Conservation (phyloP, 2,888 invertebrate genomes). For the Steinernema hermaphroditum region DNA sequence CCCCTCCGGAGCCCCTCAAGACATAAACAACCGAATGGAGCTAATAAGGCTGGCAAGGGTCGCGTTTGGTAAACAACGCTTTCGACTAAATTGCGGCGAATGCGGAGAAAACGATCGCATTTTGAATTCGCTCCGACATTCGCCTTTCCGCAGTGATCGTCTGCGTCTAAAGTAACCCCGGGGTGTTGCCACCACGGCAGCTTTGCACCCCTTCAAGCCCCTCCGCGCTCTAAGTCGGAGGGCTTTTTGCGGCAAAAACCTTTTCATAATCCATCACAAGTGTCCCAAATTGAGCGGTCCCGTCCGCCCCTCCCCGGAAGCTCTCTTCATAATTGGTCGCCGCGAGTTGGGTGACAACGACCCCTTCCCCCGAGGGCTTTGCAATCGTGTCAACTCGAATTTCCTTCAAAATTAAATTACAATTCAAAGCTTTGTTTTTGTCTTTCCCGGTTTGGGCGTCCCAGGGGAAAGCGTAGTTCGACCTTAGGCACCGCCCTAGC, state of each 20-base stretch:
- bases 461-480: too few relatives aligned
- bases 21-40: constrained; percentile 4
- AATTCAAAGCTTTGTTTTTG: constrained; percentile 20
- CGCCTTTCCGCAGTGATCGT: background rate
- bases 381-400: background rate
- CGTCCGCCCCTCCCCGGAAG: constrained; percentile 19
- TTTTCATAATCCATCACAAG: constrained; percentile 26
- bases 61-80: background rate
- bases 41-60: background rate
- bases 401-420: constrained; percentile 19
- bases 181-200: background rate
- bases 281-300: background rate
- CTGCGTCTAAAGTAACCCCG: background rate
- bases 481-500: too few relatives aligned
- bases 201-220: background rate
- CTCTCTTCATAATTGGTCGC: constrained; percentile 5
- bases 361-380: too few relatives aligned
- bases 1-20: background rate
- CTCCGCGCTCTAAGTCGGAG: background rate
- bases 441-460: background rate
- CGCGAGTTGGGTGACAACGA: background rate
- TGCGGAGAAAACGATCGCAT: background rate
- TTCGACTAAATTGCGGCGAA: constrained; percentile 1
- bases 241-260: background rate
- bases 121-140: background rate